These are phyloP conservation scores for Scaptodrosophila latifasciaeformis DNA, from an alignment of 2,888 invertebrate species.

Conservation along the genomic window DNA sequence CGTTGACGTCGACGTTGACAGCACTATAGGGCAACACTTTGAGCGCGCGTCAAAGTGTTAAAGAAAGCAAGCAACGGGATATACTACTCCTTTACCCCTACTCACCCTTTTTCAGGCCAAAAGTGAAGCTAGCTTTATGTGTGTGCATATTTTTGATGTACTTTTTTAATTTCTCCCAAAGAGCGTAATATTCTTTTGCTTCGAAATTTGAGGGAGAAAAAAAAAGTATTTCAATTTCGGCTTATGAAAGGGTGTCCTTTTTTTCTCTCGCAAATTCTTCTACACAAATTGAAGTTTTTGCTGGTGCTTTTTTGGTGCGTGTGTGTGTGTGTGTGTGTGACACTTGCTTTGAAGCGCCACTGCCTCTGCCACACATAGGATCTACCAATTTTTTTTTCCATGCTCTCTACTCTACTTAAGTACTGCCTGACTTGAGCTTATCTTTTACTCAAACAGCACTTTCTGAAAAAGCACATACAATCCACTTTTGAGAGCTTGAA, in stretches of 20 bases:
- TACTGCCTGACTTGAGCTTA: too few species aligned
- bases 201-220: too few species aligned
- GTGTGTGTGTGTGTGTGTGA: too few species aligned
- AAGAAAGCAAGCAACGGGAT: slow-evolving; percentile 31
- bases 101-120: not conserved
- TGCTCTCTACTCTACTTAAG: too few species aligned
- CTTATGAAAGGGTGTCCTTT: too few species aligned
- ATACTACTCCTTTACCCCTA: not conserved
- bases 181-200: too few species aligned
- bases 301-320: slow-evolving; percentile 22
- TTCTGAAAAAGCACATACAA: not conserved
- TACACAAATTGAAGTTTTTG: slow-evolving; percentile 37
- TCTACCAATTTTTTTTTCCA: slow-evolving; percentile 23
- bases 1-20: not conserved
- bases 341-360: slow-evolving; percentile 33
- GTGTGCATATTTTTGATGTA: slow-evolving; percentile 35
- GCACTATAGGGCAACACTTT: slow-evolving; percentile 26
- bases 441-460: not conserved
- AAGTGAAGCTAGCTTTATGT: too few species aligned
- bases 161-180: slow-evolving; percentile 20
- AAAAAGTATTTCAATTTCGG: too few species aligned
- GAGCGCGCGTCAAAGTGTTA: slow-evolving; percentile 40
- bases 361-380: not conserved
- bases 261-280: too few species aligned
- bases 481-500: not conserved